Evolutionary conservation across 2,113 vertebrate genomes (phyloP).

Genomic region (Octodon degus): DNA sequence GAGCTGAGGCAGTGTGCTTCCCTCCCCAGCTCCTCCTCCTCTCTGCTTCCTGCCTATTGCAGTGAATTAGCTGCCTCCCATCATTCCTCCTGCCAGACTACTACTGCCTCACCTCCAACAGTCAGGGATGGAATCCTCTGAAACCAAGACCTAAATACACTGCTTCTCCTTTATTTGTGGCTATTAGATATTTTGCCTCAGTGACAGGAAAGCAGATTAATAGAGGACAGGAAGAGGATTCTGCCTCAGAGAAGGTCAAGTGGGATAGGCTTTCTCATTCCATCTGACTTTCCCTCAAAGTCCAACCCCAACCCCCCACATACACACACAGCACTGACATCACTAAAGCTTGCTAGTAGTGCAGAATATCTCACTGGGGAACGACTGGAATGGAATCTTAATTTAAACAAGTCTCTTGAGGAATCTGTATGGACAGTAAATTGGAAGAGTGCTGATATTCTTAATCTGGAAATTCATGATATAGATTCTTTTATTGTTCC

Average conservation of each 20-base stretch:
- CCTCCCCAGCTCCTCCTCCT: background rate
- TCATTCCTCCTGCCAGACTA: background rate
- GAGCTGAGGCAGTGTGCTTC: background rate
- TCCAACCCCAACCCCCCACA: background rate
- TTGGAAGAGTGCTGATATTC: background rate
- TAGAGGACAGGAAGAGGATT: background rate
- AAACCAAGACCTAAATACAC: background rate
- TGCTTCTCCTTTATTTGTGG: background rate
- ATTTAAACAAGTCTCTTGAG: background rate
- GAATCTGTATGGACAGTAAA: background rate
- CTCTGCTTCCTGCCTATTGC: background rate
- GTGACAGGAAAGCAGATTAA: background rate
- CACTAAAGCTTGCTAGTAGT: background rate
- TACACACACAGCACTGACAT: background rate
- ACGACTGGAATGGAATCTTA: background rate
- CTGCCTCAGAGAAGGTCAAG: background rate
- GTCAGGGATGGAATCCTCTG: background rate
- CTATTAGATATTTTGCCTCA: background rate
- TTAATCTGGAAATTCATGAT: background rate
- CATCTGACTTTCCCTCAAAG: background rate
- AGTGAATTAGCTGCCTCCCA: background rate
- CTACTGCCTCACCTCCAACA: background rate
- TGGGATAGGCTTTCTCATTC: background rate
- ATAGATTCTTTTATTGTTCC: background rate
- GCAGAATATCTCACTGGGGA: background rate